Evolutionary conservation across 2,888 invertebrate species (phyloP).

Genomic region (Callyntrura guangdongensis): DNA sequence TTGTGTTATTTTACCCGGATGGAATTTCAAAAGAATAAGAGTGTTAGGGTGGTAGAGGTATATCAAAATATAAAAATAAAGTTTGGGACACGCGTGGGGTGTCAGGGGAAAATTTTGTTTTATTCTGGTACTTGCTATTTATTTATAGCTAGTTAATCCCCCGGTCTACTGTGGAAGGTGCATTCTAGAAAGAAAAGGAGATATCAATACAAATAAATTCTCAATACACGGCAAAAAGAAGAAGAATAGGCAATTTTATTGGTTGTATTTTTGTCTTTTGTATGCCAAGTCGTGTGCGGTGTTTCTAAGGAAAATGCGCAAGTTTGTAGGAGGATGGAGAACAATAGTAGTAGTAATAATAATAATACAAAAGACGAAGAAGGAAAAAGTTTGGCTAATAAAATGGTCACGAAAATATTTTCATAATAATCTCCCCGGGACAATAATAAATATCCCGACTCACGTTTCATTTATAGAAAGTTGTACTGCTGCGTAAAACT

Average conservation of each 20-base stretch:
- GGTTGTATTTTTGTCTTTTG: neutral
- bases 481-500: no score
- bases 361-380: no score
- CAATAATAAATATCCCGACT: slow-evolving; percentile 5
- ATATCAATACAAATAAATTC: neutral
- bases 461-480: no score
- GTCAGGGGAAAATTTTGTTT: neutral
- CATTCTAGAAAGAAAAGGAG: neutral
- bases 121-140: no score
- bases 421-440: slow-evolving; percentile 32
- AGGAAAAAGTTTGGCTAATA: slow-evolving; percentile 54
- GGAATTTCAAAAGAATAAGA: neutral
- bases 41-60: neutral
- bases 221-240: no score
- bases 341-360: slow-evolving; percentile 29
- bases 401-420: slow-evolving; percentile 43
- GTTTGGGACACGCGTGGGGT: no score
- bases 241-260: neutral
- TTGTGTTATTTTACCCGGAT: no score
- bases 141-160: neutral
- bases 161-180: neutral
- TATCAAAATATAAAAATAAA: neutral
- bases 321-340: neutral
- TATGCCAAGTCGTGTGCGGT: no score
- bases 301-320: neutral